These are phyloP conservation scores for Spilosoma lubricipeda DNA, from an alignment of 2,888 invertebrate species.

Conservation along the genomic window DNA sequence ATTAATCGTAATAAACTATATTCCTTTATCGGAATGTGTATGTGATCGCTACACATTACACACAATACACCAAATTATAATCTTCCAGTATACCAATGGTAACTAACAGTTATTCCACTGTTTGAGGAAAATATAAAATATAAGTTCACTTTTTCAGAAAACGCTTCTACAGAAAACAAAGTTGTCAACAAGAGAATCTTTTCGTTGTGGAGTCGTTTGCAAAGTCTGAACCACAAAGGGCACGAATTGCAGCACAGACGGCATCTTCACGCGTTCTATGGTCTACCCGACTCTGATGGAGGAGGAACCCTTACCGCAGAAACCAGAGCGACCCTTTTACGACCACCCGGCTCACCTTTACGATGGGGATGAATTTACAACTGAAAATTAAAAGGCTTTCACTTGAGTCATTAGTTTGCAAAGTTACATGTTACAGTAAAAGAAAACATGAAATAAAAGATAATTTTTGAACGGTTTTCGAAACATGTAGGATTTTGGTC, in stretches of 20 bases:
- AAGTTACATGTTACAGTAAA: constrained; percentile 42
- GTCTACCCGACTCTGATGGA: constrained; percentile 69
- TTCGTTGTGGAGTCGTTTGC: constrained; percentile 80
- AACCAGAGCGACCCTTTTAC: constrained; percentile 73
- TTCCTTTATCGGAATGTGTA: no score
- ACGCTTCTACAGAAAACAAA: constrained; percentile 57
- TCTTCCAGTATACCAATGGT: background rate
- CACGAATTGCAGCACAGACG: constrained; percentile 79
- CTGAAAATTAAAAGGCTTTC: constrained; percentile 33
- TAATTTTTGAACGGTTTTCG: constrained; percentile 22
- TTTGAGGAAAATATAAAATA: background rate
- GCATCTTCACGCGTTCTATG: constrained; percentile 76
- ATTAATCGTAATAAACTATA: no score
- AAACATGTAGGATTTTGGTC: background rate
- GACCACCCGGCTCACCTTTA: constrained; percentile 81
- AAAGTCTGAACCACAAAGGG: constrained; percentile 76
- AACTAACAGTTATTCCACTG: background rate
- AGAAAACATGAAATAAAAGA: constrained; percentile 22
- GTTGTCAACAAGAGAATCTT: constrained; percentile 76
- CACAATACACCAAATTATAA: background rate
- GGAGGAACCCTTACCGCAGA: constrained; percentile 74
- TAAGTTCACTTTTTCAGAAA: constrained; percentile 57
- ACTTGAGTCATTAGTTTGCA: constrained; percentile 40
- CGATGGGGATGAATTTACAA: constrained; percentile 74
- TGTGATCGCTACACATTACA: no score